A percentile compares a stretch with the other conserved stretches of the same genome.
phyloP scores from a whole-genome alignment of 2,888 invertebrate genomes.

The Iselma pallidipennis region DNA sequence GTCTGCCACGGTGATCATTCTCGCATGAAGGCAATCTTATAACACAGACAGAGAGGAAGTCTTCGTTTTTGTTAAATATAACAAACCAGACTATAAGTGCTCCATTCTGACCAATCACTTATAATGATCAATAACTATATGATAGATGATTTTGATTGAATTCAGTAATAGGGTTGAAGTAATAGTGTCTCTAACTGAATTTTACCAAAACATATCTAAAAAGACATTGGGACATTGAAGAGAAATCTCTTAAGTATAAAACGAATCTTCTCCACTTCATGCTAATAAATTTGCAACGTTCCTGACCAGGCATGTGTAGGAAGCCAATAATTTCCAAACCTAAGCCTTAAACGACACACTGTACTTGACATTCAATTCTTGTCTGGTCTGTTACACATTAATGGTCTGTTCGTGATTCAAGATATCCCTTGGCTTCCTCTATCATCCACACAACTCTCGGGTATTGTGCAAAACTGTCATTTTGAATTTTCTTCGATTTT shows the following conservation, averaged over 20 bases:
- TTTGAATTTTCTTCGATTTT: background rate
- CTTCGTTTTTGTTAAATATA: background rate
- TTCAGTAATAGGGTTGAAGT: background rate
- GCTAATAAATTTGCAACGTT: background rate
- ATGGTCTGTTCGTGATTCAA: background rate
- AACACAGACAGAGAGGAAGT: slow-evolving; percentile 10
- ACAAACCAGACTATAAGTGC: slow-evolving; percentile 11
- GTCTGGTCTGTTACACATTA: background rate
- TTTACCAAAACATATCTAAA: too few relatives aligned
- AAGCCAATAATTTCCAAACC: background rate
- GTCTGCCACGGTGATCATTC: slow-evolving; percentile 23
- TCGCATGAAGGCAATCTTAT: slow-evolving; percentile 11
- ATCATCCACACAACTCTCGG: background rate
- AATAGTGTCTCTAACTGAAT: too few relatives aligned
- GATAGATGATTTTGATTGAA: background rate
- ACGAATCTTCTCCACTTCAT: too few relatives aligned
- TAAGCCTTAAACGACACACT: background rate
- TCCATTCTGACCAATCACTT: background rate
- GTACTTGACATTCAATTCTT: background rate
- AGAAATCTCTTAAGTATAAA: too few relatives aligned
- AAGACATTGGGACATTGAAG: too few relatives aligned
- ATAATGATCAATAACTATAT: background rate
- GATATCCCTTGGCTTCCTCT: background rate
- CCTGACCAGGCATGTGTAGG: too few relatives aligned
- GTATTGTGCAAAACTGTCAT: slow-evolving; percentile 1